Conservation (phyloP, 2,113 vertebrate species). For the Ammodytes dubius region DNA sequence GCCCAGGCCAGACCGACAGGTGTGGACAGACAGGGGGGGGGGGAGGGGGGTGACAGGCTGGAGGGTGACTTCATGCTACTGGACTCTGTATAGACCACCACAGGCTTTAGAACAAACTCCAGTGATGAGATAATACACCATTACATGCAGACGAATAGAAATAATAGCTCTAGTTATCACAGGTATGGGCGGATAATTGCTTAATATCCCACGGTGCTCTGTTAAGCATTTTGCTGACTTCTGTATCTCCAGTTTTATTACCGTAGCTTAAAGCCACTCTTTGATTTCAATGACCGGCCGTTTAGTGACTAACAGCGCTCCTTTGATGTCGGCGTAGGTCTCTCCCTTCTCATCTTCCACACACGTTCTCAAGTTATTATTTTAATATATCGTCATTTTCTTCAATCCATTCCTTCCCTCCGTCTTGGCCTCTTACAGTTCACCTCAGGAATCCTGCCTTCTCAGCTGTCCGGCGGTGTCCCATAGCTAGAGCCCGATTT, state of each 20-base stretch:
- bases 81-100: constrained; percentile 44
- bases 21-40: constrained; percentile 38
- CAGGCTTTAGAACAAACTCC: constrained; percentile 31
- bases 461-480: constrained; percentile 83
- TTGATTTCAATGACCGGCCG: constrained; percentile 9
- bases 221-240: constrained; percentile 25
- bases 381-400: constrained; percentile 37
- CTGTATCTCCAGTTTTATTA: not conserved
- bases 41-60: not conserved
- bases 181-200: constrained; percentile 8
- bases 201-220: not conserved
- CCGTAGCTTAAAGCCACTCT: constrained; percentile 2
- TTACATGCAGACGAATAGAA: constrained; percentile 2
- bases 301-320: not conserved
- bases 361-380: constrained; percentile 43
- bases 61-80: constrained; percentile 64
- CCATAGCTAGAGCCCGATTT: constrained; percentile 77
- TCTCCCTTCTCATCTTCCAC: constrained; percentile 23
- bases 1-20: constrained; percentile 69
- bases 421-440: constrained; percentile 71
- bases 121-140: constrained; percentile 23
- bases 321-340: constrained; percentile 11
- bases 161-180: not conserved
- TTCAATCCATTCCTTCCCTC: constrained; percentile 60
- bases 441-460: constrained; percentile 80